phyloP scores from a whole-genome alignment of 2,888 invertebrate genomes.

The Desoria tigrina region DNA sequence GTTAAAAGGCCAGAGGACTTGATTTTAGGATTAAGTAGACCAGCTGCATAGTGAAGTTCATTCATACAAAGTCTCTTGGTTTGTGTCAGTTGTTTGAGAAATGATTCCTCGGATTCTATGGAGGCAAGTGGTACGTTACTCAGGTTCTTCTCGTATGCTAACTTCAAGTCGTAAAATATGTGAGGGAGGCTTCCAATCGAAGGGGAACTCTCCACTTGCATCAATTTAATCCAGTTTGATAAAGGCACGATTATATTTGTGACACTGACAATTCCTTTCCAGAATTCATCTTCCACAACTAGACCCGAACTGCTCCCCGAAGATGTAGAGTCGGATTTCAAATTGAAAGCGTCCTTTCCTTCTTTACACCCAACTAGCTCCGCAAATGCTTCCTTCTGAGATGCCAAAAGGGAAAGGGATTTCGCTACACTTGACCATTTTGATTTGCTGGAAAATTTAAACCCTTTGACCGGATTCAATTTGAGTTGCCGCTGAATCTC shows the following conservation, averaged over 20 bases:
- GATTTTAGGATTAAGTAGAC: conserved; percentile 32
- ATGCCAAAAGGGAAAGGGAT: background rate
- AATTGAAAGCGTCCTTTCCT: conserved; percentile 1
- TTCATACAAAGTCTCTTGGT: conserved; percentile 33
- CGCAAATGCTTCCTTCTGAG: conserved; percentile 1
- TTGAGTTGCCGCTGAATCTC: conserved; percentile 10
- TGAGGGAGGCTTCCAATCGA: conserved; percentile 31
- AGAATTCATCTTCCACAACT: background rate
- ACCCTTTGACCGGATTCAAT: background rate
- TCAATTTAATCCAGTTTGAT: conserved; percentile 36
- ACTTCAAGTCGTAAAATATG: conserved; percentile 37
- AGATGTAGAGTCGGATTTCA: background rate
- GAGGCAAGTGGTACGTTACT: conserved; percentile 26
- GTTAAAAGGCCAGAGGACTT: conserved; percentile 29
- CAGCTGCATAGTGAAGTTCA: conserved; percentile 38
- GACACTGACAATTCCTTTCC: background rate
- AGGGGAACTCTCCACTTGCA: conserved; percentile 29
- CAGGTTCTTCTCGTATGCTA: conserved; percentile 27
- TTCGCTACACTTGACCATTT: background rate
- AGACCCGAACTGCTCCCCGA: too few species aligned
- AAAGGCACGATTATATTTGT: conserved; percentile 39
- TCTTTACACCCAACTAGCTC: conserved; percentile 1
- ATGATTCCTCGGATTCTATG: conserved; percentile 28
- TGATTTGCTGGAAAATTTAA: conserved; percentile 3
- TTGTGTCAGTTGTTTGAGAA: conserved; percentile 30